Evolutionary conservation across 1,140 invertebrate genomes (phyloP).

Genomic region (Anoplolepis gracilipes): DNA sequence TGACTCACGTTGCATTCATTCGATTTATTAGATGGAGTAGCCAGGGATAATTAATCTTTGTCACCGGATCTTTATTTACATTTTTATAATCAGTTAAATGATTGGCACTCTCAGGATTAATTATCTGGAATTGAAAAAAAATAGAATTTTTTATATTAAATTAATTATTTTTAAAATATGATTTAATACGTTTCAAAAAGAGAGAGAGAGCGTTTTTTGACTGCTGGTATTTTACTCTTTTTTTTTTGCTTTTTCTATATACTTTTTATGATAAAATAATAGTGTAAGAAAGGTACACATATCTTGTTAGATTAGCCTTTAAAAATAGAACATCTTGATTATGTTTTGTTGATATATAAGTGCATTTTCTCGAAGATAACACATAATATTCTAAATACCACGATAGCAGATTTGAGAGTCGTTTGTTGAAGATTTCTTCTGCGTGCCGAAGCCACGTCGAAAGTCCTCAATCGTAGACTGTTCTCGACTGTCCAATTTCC

Average conservation of each 20-base stretch:
- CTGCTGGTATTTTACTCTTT: too few relatives aligned
- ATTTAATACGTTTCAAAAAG: too few relatives aligned
- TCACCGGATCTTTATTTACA: slow-evolving; percentile 87
- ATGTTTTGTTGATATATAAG: too few relatives aligned
- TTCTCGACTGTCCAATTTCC: slow-evolving; percentile 71
- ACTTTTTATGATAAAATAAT: too few relatives aligned
- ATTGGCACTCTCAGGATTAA: slow-evolving; percentile 87
- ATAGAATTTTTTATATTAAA: too few relatives aligned
- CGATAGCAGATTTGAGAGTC: slow-evolving; percentile 74
- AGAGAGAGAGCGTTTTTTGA: too few relatives aligned
- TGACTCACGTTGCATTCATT: slow-evolving; percentile 86
- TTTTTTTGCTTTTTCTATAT: too few relatives aligned
- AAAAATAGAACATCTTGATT: too few relatives aligned
- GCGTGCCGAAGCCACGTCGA: slow-evolving; percentile 64
- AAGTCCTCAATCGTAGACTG: slow-evolving; percentile 62
- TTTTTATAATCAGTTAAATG: slow-evolving; percentile 88
- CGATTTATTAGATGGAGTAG: slow-evolving; percentile 86
- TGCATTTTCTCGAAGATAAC: neutral
- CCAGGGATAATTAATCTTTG: slow-evolving; percentile 88
- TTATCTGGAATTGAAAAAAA: slow-evolving; percentile 79
- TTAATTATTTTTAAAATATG: too few relatives aligned
- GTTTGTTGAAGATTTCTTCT: slow-evolving; percentile 73
- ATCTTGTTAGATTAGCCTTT: too few relatives aligned
- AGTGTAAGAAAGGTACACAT: too few relatives aligned
- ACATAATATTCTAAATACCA: slow-evolving; percentile 70